Base-by-base conservation (phyloP, 2,888 invertebrate genomes). In the Metellina segmentata region DNA sequence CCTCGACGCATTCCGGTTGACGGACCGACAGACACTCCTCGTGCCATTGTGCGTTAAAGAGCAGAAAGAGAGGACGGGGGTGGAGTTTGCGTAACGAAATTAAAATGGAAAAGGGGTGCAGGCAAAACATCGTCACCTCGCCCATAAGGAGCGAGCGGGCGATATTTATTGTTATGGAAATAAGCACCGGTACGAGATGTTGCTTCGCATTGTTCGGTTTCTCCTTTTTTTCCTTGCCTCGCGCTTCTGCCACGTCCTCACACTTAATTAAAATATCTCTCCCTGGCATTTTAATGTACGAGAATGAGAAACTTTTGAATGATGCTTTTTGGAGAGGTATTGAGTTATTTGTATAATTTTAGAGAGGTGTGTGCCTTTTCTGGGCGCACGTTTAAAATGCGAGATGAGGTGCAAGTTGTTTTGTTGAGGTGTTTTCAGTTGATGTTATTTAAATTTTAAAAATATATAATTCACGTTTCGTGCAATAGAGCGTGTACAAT, bases 81-180 rank as follows among this genome's bases (percentile, higher is more conserved):
- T 69, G 52, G 34, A 74, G 71, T 78, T 75, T 74, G 8, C 75
- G 78, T 82, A 83, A 91, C 87, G 83, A 88, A 86, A 91, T 91
- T 91, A 91, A 91, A 91, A 87, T 70, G 90, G 19, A 85, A 83
- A 89, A 85, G 61, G 83, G 78, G 61, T 61, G 70, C 16, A 9
- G 77, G 16, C 49, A 77, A 52, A 20, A 13, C 19, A 61, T 61
- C 61, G 61, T 61, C 61, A 9, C 34, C 34, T 61, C 61, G 61
- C 13, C 34, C 61, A 61, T 61, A 61, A 61, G 61, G 48, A 88
- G 74, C 61, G 72, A 13, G 51, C 74, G 83, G 34, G 52, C 75
- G 75, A 69, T 91, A 72, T 87, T 77, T 91, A 91, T 91, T 91
- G 87, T 91, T 83, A 91, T 91, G 91, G 91, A 87, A 91, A 91